Base-by-base conservation (phyloP, 2,797 vertebrate genomes). In the Botia kubotai region DNA sequence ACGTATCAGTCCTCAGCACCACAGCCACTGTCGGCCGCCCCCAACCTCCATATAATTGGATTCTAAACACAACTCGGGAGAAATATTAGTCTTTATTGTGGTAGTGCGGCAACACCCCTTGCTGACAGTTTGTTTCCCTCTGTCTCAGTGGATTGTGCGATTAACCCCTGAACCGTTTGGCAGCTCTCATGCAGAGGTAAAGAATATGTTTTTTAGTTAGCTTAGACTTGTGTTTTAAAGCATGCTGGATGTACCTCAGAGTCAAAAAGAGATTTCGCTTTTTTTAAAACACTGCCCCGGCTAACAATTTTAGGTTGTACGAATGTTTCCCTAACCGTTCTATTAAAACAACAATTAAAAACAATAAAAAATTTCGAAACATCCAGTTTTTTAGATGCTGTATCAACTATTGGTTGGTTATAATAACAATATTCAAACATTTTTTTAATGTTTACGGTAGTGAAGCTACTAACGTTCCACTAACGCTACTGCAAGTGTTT, bases 11-110 rank as follows among this genome's bases (percentile, higher is more conserved):
- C 76, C 72, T 72, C 75, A 26, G 82, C 88, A 89, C 84, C 48
- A 46, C 66, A 62, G 65, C 71, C 19, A 19, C 77, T 77, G 72
- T 71, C 81, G 52, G 76, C 82, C 69, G 77, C 77, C 79, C 69
- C 74, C 83, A 69, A 76, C 75, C 79, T 69, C 82, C 63, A 58
- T 77, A 74, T 87, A 87, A 88, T 87, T 87, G 86, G 87, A 89
- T 88, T 89, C 86, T 78, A 83, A 86, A 85, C 87, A 85, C 83
- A 86, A 80, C 87, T 87, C 85, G 19, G 67, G 85, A 86, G 84
- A 83, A 89, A 88, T 89, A 86, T 87, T 76, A 82, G 80, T 78
- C 82, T 86, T 88, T 82, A 87, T 86, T 83, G 84, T 84, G 83
- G 74, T 67, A 82, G 83, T 50, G 84, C 71, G 75, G 77, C 71